Evolutionary conservation across 2,797 vertebrate species (phyloP).

Genomic region (Rhyacichthys aspro): DNA sequence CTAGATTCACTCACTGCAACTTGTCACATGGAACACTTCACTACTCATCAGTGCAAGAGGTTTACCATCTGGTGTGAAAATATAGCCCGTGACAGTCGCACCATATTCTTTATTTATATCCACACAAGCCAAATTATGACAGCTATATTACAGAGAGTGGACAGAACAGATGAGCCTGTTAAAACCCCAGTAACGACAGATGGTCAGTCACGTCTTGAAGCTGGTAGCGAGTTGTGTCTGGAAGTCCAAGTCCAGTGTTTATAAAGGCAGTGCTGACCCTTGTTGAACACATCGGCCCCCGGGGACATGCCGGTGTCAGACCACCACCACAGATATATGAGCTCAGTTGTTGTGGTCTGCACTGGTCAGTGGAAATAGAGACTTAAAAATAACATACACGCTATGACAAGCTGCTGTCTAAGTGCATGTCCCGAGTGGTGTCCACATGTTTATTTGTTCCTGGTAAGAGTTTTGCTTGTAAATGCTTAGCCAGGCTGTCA

Average conservation of each 20-base stretch:
- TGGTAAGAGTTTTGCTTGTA: constrained; percentile 31
- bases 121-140: constrained; percentile 1
- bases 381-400: constrained; percentile 60
- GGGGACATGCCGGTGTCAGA: constrained; percentile 55
- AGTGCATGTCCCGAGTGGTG: constrained; percentile 3
- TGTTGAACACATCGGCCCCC: constrained; percentile 39
- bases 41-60: constrained; percentile 3
- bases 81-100: constrained; percentile 14
- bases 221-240: constrained; percentile 19
- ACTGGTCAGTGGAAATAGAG: constrained; percentile 61
- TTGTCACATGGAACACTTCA: neutral
- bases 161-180: neutral
- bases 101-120: constrained; percentile 40
- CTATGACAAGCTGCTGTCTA: neutral
- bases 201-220: constrained; percentile 24
- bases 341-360: constrained; percentile 59
- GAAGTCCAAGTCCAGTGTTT: constrained; percentile 37
- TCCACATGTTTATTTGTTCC: constrained; percentile 18
- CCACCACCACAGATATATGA: constrained; percentile 61
- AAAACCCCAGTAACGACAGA: constrained; percentile 2
- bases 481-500: constrained; percentile 32
- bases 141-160: neutral
- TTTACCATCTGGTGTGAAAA: constrained; percentile 15
- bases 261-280: constrained; percentile 41
- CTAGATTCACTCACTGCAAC: neutral